Evolutionary conservation across 2,888 invertebrate genomes (phyloP).

Genomic region (Sturmia bella): DNA sequence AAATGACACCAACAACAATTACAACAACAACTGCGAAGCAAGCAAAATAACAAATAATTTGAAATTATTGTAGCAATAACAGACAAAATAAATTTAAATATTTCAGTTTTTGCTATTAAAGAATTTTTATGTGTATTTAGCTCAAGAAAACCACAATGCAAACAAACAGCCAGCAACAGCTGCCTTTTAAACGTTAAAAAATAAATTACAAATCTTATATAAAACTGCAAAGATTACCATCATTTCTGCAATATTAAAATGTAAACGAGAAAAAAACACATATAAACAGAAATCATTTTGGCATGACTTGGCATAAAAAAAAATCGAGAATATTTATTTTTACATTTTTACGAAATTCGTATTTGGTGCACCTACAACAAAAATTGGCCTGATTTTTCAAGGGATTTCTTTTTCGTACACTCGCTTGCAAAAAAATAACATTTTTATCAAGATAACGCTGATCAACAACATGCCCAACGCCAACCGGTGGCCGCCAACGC

Average conservation of each 20-base stretch:
- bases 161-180: constrained; percentile 54
- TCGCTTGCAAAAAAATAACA: no score
- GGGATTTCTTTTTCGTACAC: constrained; percentile 40
- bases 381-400: constrained; percentile 64
- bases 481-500: constrained; percentile 66
- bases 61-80: constrained; percentile 54
- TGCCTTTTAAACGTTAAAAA: constrained; percentile 55
- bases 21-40: constrained; percentile 10
- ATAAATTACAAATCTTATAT: constrained; percentile 65
- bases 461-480: constrained; percentile 29
- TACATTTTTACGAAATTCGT: neutral
- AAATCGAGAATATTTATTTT: no score
- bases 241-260: constrained; percentile 35
- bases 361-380: constrained; percentile 61
- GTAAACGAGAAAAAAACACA: no score
- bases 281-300: constrained; percentile 46
- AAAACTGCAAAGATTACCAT: constrained; percentile 60
- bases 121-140: constrained; percentile 49
- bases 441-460: constrained; percentile 63
- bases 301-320: constrained; percentile 55
- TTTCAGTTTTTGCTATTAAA: constrained; percentile 44
- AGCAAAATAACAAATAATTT: constrained; percentile 52
- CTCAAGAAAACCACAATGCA: constrained; percentile 62
- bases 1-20: constrained; percentile 15
- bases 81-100: constrained; percentile 49